These are phyloP conservation scores for Pasiphila rectangulata DNA, from an alignment of 2,888 invertebrate species.

Conservation along the genomic window DNA sequence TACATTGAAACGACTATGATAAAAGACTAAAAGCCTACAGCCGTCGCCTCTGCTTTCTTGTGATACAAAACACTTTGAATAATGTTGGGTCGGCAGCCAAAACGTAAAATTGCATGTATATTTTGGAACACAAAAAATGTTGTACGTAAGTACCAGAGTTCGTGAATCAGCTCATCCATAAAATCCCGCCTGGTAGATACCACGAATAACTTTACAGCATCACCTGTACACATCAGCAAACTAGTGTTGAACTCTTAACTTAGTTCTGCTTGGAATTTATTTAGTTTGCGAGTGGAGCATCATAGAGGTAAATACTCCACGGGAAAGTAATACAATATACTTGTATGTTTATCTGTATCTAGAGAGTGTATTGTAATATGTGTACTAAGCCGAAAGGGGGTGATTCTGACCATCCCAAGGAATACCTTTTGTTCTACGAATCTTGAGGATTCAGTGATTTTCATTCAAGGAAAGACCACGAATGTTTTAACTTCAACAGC, in stretches of 20 bases:
- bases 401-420: too few species aligned
- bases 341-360: too few species aligned
- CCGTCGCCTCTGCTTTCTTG: slow-evolving; percentile 41
- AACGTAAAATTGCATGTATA: slow-evolving; percentile 60
- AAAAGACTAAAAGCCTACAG: slow-evolving; percentile 44
- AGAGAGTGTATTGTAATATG: too few species aligned
- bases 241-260: slow-evolving; percentile 5
- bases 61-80: slow-evolving; percentile 55
- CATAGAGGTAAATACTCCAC: not conserved
- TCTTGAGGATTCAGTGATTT: too few species aligned
- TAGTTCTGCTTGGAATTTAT: not conserved
- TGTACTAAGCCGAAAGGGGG: too few species aligned
- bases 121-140: slow-evolving; percentile 18
- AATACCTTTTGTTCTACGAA: too few species aligned
- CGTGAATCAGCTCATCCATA: not conserved
- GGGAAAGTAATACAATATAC: slow-evolving; percentile 1
- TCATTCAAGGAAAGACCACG: too few species aligned
- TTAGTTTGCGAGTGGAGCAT: not conserved
- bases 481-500: too few species aligned
- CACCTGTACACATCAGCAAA: slow-evolving; percentile 2
- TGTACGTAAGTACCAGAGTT: not conserved
- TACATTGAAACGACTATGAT: slow-evolving; percentile 41
- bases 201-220: not conserved
- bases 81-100: slow-evolving; percentile 55
- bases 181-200: not conserved